Evolutionary conservation across 2,113 vertebrate genomes (phyloP).

Genomic region (Thamnaconus septentrionalis): DNA sequence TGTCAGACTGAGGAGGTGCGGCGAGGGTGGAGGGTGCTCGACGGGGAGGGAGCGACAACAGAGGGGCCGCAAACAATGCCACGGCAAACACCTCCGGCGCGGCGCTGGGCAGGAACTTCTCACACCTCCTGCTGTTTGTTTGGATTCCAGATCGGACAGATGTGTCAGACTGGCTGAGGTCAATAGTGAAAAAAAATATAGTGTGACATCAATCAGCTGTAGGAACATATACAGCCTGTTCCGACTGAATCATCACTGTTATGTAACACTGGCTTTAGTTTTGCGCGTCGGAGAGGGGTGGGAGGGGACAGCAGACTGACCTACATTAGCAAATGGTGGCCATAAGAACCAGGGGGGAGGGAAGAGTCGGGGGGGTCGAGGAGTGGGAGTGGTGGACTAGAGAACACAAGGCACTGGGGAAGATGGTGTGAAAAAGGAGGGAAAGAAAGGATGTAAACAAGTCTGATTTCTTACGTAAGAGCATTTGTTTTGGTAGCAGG

Average conservation of each 20-base stretch:
- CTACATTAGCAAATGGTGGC: slow-evolving; percentile 55
- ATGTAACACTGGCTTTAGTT: slow-evolving; percentile 59
- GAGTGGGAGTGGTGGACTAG: not conserved
- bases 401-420: not conserved
- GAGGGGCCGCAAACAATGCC: not conserved
- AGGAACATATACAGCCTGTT: slow-evolving; percentile 43
- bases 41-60: not conserved
- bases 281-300: slow-evolving; percentile 30
- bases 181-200: slow-evolving; percentile 17
- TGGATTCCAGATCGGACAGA: slow-evolving; percentile 9
- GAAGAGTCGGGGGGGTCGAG: slow-evolving; percentile 6
- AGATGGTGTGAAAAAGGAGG: not conserved
- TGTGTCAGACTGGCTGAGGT: slow-evolving; percentile 12
- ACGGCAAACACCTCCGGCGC: no score
- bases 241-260: slow-evolving; percentile 63
- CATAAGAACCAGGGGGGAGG: slow-evolving; percentile 56
- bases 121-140: slow-evolving; percentile 10
- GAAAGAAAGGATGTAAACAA: not conserved
- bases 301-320: slow-evolving; percentile 52
- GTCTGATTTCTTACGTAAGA: slow-evolving; percentile 8
- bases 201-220: slow-evolving; percentile 45
- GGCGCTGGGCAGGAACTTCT: slow-evolving; percentile 14
- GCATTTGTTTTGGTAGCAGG: slow-evolving; percentile 1
- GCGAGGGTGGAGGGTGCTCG: not conserved
- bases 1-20: not conserved